These are phyloP conservation scores for Ostrea denselamellosa DNA, from an alignment of 1,140 invertebrate species.

Conservation along the genomic window DNA sequence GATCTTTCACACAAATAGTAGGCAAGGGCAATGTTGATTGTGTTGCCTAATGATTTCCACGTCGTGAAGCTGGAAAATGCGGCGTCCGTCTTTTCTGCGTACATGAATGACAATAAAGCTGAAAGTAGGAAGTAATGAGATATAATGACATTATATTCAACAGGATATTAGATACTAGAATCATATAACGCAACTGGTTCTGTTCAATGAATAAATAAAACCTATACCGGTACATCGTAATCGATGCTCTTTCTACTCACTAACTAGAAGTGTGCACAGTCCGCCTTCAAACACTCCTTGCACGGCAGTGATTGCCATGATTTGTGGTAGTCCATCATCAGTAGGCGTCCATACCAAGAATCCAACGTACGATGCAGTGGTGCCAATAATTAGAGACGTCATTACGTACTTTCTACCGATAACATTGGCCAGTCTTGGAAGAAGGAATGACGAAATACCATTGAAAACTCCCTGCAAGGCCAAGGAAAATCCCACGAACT, in stretches of 20 bases:
- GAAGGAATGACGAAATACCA: constrained; percentile 91
- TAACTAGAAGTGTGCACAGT: not conserved
- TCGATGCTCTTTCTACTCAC: not conserved
- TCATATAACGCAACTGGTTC: too few species aligned
- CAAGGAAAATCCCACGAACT: constrained; percentile 95
- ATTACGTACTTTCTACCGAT: constrained; percentile 84
- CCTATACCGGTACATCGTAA: too few species aligned
- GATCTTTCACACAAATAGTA: too few species aligned
- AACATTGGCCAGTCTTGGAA: constrained; percentile 94
- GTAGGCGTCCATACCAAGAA: not conserved
- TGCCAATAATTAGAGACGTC: not conserved
- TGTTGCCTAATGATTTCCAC: too few species aligned
- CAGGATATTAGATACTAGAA: too few species aligned
- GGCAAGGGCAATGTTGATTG: too few species aligned
- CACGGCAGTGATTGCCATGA: not conserved
- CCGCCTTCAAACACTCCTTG: not conserved
- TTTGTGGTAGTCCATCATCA: not conserved
- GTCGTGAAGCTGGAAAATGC: too few species aligned
- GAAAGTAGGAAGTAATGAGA: too few species aligned
- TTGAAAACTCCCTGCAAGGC: constrained; percentile 95
- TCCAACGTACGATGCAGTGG: not conserved
- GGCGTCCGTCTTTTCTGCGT: too few species aligned
- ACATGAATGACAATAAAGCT: too few species aligned
- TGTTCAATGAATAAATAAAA: too few species aligned
- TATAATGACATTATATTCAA: too few species aligned